Conservation (phyloP, 1,140 invertebrate genomes). For the Drosophila repletoides region DNA sequence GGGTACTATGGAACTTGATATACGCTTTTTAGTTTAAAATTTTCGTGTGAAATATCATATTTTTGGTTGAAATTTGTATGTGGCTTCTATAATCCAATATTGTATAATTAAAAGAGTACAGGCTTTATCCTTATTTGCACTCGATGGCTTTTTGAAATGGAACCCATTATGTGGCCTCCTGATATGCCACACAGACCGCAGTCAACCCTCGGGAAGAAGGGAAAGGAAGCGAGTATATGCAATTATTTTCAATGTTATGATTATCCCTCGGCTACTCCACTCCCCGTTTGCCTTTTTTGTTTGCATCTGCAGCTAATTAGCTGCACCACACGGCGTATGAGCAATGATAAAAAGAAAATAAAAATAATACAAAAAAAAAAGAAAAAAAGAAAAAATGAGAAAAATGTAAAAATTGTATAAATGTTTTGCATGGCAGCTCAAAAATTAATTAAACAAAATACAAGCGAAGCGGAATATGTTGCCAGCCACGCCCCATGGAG, state of each 20-base stretch:
- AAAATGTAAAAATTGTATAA: slow-evolving; percentile 5
- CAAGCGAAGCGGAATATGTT: neutral
- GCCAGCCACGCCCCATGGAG: neutral
- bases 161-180: slow-evolving; percentile 1
- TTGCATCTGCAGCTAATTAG: slow-evolving; percentile 50
- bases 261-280: neutral
- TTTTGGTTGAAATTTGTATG: too few relatives aligned
- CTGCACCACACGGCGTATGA: slow-evolving; percentile 49
- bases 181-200: neutral
- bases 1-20: too few relatives aligned
- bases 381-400: too few relatives aligned
- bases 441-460: slow-evolving; percentile 50
- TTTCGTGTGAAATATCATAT: too few relatives aligned
- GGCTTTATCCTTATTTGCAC: slow-evolving; percentile 7
- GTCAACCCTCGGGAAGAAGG: neutral
- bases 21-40: too few relatives aligned
- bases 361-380: slow-evolving; percentile 6
- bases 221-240: neutral
- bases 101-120: neutral
- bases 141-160: slow-evolving; percentile 5
- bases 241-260: slow-evolving; percentile 14
- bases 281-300: neutral
- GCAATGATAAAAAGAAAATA: slow-evolving; percentile 28
- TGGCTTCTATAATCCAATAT: neutral
- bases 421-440: slow-evolving; percentile 8